A percentile compares a stretch with the other conserved stretches of the same genome.
phyloP scores from a whole-genome alignment of 1,140 invertebrate species.

The Diprion similis region DNA sequence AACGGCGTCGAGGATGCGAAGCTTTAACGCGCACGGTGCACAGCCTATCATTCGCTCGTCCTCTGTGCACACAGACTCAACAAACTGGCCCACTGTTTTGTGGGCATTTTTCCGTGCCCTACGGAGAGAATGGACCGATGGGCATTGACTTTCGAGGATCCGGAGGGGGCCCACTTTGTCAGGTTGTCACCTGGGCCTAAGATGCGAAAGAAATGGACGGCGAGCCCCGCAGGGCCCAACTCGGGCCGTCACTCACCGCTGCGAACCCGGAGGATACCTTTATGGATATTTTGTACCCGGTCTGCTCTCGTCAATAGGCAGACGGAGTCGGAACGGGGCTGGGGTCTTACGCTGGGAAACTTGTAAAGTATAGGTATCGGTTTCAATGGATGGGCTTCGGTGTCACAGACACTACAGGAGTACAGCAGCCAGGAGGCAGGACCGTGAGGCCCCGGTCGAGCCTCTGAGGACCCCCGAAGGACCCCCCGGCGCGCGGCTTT shows the following conservation, averaged over 20 bases:
- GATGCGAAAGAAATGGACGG: slow-evolving; percentile 23
- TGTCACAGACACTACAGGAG: slow-evolving; percentile 35
- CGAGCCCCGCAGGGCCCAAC: too few relatives aligned
- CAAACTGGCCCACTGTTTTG: neutral
- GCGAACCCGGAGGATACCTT: neutral
- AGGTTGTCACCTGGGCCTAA: slow-evolving; percentile 43
- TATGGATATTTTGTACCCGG: neutral
- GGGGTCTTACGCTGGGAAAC: slow-evolving; percentile 4
- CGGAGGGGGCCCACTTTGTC: slow-evolving; percentile 44
- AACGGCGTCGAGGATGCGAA: neutral
- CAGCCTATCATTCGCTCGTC: slow-evolving; percentile 18
- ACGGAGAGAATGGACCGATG: slow-evolving; percentile 18
- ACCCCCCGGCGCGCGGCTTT: slow-evolving; percentile 46
- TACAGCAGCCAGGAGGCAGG: slow-evolving; percentile 32
- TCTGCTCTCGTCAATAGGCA: neutral
- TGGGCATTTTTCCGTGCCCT: neutral
- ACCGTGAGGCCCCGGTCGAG: slow-evolving; percentile 27
- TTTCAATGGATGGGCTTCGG: slow-evolving; percentile 41
- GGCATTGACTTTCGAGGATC: slow-evolving; percentile 6
- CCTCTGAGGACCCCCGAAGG: slow-evolving; percentile 29
- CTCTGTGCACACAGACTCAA: neutral
- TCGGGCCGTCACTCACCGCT: neutral
- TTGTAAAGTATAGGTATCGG: slow-evolving; percentile 34
- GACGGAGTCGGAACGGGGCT: neutral
- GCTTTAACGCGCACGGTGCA: neutral